phyloP scores from a whole-genome alignment of 2,797 vertebrate genomes.

The Acestrorhynchus altus region DNA sequence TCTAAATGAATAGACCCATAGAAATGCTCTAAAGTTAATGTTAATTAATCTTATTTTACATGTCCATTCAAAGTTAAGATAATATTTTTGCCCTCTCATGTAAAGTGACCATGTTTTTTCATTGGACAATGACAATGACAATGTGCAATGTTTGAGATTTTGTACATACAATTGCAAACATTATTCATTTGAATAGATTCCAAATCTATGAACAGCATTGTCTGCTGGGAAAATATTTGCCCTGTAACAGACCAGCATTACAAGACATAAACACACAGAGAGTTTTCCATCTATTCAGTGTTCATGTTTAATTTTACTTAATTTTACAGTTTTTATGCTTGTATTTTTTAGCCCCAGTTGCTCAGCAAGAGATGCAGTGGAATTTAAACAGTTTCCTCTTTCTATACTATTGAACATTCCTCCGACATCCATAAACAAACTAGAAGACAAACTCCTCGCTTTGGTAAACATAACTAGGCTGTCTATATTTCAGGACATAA shows the following conservation, averaged over 20 bases:
- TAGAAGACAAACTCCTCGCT: slow-evolving; percentile 40
- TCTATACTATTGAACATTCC: slow-evolving; percentile 27
- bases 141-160: no score
- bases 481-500: slow-evolving; percentile 69
- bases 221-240: background rate
- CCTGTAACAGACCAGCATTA: background rate
- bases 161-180: no score
- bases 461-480: slow-evolving; percentile 66
- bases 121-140: no score
- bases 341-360: background rate
- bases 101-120: no score
- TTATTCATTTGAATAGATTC: no score
- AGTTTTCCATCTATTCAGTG: background rate
- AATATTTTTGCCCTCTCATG: no score
- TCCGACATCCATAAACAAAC: slow-evolving; percentile 39
- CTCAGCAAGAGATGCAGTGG: slow-evolving; percentile 9
- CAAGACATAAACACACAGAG: background rate
- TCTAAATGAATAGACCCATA: no score
- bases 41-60: no score
- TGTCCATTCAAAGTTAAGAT: no score
- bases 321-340: background rate
- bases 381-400: slow-evolving; percentile 38
- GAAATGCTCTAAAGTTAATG: no score
- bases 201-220: no score
- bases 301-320: slow-evolving; percentile 10